A percentile compares a stretch with the other conserved stretches of the same genome.
These are phyloP conservation scores for Glyptemys insculpta DNA, from an alignment of 2,797 vertebrate species.

Conservation along the genomic window DNA sequence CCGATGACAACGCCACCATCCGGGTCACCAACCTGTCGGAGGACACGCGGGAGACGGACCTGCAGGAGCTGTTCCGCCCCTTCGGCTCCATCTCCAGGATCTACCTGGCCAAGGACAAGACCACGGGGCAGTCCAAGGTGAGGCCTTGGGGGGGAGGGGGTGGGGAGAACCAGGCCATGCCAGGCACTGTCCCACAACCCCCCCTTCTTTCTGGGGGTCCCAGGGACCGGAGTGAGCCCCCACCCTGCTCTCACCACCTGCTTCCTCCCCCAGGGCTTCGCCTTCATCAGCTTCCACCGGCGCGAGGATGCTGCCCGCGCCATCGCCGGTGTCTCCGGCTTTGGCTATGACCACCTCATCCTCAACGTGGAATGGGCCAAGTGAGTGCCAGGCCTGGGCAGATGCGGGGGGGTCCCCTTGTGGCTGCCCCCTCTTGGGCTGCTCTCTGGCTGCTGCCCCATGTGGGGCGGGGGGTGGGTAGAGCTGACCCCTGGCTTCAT, in stretches of 20 bases:
- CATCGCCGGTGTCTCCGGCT: slow-evolving; percentile 94
- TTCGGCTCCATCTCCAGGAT: slow-evolving; percentile 98
- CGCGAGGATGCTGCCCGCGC: slow-evolving; percentile 94
- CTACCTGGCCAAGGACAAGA: slow-evolving; percentile 98
- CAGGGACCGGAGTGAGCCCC: fast-evolving
- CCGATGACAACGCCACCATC: slow-evolving; percentile 97
- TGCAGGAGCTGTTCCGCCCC: slow-evolving; percentile 98
- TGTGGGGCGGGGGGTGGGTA: background rate
- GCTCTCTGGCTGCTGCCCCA: no score
- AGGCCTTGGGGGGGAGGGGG: background rate
- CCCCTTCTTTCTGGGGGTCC: fast-evolving
- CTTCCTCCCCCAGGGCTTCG: slow-evolving; percentile 86
- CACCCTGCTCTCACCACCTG: background rate
- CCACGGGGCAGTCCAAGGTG: slow-evolving; percentile 98
- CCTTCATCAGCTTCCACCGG: slow-evolving; percentile 97
- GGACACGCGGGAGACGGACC: slow-evolving; percentile 96
- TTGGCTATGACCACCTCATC: slow-evolving; percentile 97
- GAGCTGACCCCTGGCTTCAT: background rate
- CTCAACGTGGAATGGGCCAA: slow-evolving; percentile 99
- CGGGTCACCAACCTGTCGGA: slow-evolving; percentile 98
- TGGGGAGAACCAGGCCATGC: background rate
- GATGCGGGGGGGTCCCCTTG: fast-evolving
- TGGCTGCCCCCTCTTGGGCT: background rate
- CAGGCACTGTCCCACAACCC: no score
- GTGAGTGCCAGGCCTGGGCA: slow-evolving; percentile 79